Evolutionary conservation across 2,888 invertebrate species (phyloP).

Genomic region (Caenorhabditis panamensis): DNA sequence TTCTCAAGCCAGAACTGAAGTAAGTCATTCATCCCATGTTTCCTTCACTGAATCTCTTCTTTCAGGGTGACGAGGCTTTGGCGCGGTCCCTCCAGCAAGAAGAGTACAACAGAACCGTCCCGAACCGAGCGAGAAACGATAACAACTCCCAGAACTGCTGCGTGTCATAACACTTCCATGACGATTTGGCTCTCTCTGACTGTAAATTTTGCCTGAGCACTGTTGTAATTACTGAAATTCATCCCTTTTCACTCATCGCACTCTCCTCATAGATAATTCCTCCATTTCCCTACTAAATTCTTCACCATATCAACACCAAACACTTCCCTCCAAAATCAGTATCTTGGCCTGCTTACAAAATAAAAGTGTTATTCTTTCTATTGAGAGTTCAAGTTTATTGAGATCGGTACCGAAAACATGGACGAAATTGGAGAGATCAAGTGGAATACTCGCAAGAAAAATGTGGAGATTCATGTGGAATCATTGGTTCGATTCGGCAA

Average conservation of each 20-base stretch:
- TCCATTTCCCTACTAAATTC: background rate
- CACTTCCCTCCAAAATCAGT: background rate
- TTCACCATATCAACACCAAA: background rate
- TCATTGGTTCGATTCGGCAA: background rate
- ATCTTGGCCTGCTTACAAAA: too few species aligned
- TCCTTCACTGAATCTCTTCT: background rate
- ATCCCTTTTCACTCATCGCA: background rate
- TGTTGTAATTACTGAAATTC: conserved; percentile 9
- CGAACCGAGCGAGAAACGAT: conserved; percentile 15
- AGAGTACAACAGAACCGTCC: conserved; percentile 46
- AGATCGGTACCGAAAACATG: too few species aligned
- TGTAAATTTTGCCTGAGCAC: conserved; percentile 1
- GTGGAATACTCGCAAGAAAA: too few species aligned
- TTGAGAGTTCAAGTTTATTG: too few species aligned
- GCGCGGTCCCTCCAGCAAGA: conserved; percentile 58
- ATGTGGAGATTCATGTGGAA: too few species aligned
- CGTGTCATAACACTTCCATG: conserved; percentile 1
- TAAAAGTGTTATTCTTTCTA: too few species aligned
- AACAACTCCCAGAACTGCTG: conserved; percentile 18
- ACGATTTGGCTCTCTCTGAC: background rate
- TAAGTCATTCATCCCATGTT: background rate
- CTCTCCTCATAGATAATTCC: background rate
- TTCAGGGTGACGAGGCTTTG: conserved; percentile 50
- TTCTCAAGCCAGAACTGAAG: conserved; percentile 46
- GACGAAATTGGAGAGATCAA: too few species aligned